phyloP scores from a whole-genome alignment of 1,140 invertebrate genomes.

The Chelonus insularis region DNA sequence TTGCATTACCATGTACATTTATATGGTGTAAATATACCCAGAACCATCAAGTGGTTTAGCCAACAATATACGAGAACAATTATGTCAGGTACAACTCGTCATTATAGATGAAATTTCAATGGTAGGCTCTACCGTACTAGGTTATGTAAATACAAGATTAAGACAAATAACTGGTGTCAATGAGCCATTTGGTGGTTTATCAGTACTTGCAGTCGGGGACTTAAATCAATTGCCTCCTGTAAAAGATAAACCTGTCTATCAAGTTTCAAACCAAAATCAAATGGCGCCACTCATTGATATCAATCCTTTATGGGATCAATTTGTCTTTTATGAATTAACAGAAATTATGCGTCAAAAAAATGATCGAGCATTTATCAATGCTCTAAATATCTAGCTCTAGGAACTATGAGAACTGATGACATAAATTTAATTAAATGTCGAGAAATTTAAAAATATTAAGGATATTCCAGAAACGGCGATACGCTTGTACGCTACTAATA shows the following conservation, averaged over 20 bases:
- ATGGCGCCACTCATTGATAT: constrained; percentile 7
- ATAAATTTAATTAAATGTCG: constrained; percentile 23
- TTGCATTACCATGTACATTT: constrained; percentile 37
- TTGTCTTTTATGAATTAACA: constrained; percentile 35
- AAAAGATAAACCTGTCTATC: constrained; percentile 28
- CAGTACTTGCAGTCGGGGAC: constrained; percentile 38
- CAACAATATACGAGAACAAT: constrained; percentile 28
- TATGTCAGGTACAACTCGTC: constrained; percentile 36
- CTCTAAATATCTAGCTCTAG: constrained; percentile 32
- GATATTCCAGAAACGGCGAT: constrained; percentile 22
- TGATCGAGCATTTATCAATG: constrained; percentile 30
- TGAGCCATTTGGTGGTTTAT: constrained; percentile 33
- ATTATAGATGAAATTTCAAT: constrained; percentile 52
- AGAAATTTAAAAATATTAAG: background rate
- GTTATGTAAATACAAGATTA: constrained; percentile 37
- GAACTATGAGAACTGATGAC: constrained; percentile 21
- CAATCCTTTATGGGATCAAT: constrained; percentile 31
- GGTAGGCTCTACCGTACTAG: constrained; percentile 34
- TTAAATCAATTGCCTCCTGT: constrained; percentile 37
- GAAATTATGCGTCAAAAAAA: constrained; percentile 40
- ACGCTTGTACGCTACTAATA: constrained; percentile 24
- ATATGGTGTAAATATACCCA: constrained; percentile 10
- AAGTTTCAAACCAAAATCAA: constrained; percentile 3
- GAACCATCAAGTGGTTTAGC: background rate
- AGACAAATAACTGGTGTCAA: constrained; percentile 39